These are phyloP conservation scores for Rynchops niger DNA, from an alignment of 2,113 vertebrate species.

Conservation along the genomic window DNA sequence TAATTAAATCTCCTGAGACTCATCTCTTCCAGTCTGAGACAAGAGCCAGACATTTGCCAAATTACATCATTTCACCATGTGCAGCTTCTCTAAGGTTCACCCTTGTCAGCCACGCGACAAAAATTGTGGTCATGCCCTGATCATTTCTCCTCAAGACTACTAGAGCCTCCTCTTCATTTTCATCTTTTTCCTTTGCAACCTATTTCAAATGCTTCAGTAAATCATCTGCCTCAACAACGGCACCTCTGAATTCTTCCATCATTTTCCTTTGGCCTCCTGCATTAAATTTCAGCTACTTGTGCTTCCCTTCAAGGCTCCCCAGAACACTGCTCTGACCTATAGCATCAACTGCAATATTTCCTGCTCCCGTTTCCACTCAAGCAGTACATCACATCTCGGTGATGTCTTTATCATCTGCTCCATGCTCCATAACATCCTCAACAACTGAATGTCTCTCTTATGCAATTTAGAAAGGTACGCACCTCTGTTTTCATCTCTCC, in stretches of 20 bases:
- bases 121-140: constrained; percentile 28
- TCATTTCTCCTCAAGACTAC: not conserved
- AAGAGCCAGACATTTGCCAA: constrained; percentile 16
- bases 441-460: not conserved
- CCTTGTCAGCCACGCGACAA: not conserved
- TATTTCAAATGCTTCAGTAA: constrained; percentile 48
- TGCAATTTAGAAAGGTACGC: not conserved
- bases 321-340: constrained; percentile 34
- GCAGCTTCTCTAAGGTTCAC: not conserved
- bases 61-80: not conserved
- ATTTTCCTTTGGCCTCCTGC: constrained; percentile 38
- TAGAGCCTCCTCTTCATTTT: constrained; percentile 34
- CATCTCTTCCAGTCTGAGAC: not conserved
- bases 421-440: not conserved
- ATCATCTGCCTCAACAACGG: not conserved
- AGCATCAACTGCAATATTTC: constrained; percentile 12
- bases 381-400: not conserved
- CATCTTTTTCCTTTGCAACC: constrained; percentile 9
- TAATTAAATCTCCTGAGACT: constrained; percentile 42
- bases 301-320: constrained; percentile 29
- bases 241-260: constrained; percentile 38
- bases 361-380: not conserved
- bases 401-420: not conserved
- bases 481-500: not conserved
- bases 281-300: constrained; percentile 42